Base-by-base conservation (phyloP, 2,888 invertebrate genomes). In the Tachina fera region DNA sequence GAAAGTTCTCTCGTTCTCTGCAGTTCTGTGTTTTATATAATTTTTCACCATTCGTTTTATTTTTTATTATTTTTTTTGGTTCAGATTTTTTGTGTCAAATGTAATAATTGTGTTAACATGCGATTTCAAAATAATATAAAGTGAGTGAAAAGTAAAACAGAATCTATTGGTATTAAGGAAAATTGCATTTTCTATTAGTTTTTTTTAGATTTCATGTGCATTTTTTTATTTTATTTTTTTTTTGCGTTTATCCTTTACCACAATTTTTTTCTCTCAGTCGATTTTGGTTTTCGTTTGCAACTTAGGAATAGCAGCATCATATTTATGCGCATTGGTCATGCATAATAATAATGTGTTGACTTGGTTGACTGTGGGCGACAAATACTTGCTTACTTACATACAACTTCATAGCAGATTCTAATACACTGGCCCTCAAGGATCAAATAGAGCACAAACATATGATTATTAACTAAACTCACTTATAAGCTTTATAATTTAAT, bases 221-320 rank as follows among this genome's bases (percentile, higher is more conserved):
- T 88, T 90, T 89, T 89, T 88, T 87, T 88, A 89, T 89, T 89
- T 88, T 87, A 89, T 88, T 90, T 89, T 31, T 6, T 31, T 31
- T 6, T 31, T 89, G 88, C 87, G 83, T 88, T 81, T 88, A 79
- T 89, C 87, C 87, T 87, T 90, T 89, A 84, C 88, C 88, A 85
- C 87, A 87, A 87, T 84, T 89, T 13, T 41, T 13, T 61, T 82
- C 70, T 61, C 56, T 9, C 22, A 41, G 45, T 63, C 39, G 51
- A 68, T 74, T 77, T 67, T 67, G 51, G 70, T 43, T 61, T 77
- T 63, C 63, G 43, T 72, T 78, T 70, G 60, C 58, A 60, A 65
- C 58, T 80, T 67, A 76, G 56, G 74, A 72, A 83, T 71, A 79
- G 53, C 45, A 68, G 58, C 58, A 65, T 79, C 60, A 56, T 79